Evolutionary conservation across 2,797 vertebrate genomes (phyloP).

Genomic region (Gallirallus australis): DNA sequence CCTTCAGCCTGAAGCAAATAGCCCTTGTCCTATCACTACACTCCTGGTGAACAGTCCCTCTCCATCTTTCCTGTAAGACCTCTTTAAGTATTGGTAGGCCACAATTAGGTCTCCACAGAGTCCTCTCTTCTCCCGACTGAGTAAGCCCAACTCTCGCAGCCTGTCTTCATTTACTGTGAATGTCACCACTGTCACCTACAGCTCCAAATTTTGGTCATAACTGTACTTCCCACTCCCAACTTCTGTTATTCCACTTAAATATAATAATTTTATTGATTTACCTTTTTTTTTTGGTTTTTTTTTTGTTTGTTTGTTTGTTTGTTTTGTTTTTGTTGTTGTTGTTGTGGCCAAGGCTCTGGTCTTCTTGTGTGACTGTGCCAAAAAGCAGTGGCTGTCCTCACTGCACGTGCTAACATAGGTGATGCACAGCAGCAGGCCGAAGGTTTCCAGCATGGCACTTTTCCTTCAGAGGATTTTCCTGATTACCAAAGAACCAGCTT

Average conservation of each 20-base stretch:
- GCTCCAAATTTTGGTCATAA: background rate
- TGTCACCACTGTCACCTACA: background rate
- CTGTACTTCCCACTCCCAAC: background rate
- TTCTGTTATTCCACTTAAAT: background rate
- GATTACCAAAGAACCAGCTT: background rate
- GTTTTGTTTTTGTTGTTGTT: no score
- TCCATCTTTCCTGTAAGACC: no score
- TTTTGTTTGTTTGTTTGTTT: no score
- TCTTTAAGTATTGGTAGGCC: no score
- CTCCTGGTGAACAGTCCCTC: no score
- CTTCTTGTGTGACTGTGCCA: background rate
- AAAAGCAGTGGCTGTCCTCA: background rate
- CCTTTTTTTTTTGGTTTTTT: no score
- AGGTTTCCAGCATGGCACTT: background rate
- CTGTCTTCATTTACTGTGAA: no score
- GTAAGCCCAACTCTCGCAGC: no score
- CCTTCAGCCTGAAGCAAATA: no score
- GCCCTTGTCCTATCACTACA: no score
- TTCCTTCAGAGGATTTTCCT: background rate
- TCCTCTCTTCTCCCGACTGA: no score
- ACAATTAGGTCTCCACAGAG: no score
- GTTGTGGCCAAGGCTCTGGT: background rate
- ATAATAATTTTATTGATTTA: background rate
- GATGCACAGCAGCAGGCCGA: background rate
- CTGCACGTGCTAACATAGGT: background rate